Conservation (phyloP, 2,797 vertebrate genomes). For the Lophura swinhoii region DNA sequence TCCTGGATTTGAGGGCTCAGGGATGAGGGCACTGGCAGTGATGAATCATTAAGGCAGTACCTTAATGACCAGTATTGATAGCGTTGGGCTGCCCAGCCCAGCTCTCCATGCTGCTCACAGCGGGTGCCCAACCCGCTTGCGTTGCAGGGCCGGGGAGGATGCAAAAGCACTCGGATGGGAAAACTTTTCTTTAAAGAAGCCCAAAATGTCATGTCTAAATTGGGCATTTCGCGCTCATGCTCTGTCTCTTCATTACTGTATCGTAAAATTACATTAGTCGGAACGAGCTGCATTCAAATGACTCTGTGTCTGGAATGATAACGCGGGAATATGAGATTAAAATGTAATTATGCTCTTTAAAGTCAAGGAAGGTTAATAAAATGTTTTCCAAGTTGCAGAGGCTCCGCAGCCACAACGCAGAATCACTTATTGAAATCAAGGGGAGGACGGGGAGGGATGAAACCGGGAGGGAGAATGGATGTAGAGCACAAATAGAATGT, state of each 20-base stretch:
- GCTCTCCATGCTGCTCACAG: neutral
- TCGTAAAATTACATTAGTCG: slow-evolving; percentile 67
- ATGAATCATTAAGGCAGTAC: neutral
- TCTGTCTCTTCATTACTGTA: slow-evolving; percentile 72
- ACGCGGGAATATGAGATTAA: slow-evolving; percentile 74
- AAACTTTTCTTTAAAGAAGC: slow-evolving; percentile 45
- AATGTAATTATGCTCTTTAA: slow-evolving; percentile 78
- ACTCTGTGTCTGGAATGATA: slow-evolving; percentile 76
- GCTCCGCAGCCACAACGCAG: neutral
- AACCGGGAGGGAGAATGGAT: neutral
- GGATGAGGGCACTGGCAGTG: neutral
- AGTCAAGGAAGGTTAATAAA: slow-evolving; percentile 78
- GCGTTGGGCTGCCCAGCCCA: neutral
- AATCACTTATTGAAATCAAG: slow-evolving; percentile 75
- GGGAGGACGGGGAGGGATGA: neutral
- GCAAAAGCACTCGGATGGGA: slow-evolving; percentile 18
- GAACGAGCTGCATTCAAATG: slow-evolving; percentile 72
- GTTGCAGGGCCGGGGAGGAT: neutral
- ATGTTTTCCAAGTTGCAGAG: slow-evolving; percentile 63
- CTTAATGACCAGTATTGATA: neutral
- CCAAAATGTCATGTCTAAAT: slow-evolving; percentile 72
- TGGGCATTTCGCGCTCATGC: neutral
- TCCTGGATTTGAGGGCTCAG: neutral
- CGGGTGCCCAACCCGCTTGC: neutral
- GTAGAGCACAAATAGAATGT: neutral